phyloP scores from a whole-genome alignment of 30 jellyfish, hydroid and myxozoan species.

The Catostylus mosaicus region DNA sequence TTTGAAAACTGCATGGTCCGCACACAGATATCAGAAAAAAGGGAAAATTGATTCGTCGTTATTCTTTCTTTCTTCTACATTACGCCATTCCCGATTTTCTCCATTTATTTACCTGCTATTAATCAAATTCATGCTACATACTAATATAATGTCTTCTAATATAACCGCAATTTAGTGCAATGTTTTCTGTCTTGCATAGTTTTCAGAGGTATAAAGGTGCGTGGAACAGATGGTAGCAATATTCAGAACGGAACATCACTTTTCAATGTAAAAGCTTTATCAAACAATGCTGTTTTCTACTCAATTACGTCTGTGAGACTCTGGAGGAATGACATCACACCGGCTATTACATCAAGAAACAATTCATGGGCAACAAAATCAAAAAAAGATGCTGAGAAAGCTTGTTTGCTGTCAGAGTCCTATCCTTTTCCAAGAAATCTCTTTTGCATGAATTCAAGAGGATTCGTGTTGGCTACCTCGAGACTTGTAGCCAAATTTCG shows the following conservation, averaged over 20 bases:
- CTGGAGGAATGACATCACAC: conserved; percentile 13
- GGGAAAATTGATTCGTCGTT: too few species aligned
- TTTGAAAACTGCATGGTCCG: too few species aligned
- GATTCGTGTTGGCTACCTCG: not conserved
- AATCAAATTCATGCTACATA: too few species aligned
- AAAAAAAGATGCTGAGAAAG: not conserved
- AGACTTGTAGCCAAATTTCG: not conserved
- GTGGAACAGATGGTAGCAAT: not conserved
- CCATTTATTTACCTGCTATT: too few species aligned
- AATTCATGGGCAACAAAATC: conserved; percentile 17
- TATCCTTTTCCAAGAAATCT: conserved; percentile 56
- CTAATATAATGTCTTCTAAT: too few species aligned
- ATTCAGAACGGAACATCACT: conserved; percentile 15
- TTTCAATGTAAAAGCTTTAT: not conserved
- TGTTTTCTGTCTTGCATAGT: not conserved
- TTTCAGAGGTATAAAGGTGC: not conserved
- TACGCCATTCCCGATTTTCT: too few species aligned
- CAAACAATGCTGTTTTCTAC: conserved; percentile 33
- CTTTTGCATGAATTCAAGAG: conserved; percentile 16
- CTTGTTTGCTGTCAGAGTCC: conserved; percentile 26
- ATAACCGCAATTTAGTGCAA: too few species aligned
- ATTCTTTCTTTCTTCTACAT: too few species aligned
- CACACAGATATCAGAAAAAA: too few species aligned
- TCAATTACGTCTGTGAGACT: conserved; percentile 26
- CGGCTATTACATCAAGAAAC: not conserved